Conservation (phyloP, 2,113 vertebrate species). For the Ariopsis seemanni region DNA sequence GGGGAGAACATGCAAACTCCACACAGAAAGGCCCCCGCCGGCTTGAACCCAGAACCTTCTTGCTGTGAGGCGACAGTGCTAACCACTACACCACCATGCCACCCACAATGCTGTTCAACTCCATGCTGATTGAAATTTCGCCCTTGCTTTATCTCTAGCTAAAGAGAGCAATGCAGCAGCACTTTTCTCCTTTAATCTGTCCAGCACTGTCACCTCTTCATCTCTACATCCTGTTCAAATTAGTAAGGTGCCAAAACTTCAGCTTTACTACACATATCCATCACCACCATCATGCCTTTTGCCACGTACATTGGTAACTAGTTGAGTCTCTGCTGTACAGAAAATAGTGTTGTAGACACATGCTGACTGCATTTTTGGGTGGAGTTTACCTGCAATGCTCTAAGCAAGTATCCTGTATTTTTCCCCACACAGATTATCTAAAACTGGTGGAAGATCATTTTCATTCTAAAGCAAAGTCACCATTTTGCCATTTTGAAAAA, state of each 20-base stretch:
- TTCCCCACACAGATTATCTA: not conserved
- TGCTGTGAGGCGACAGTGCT: too few relatives aligned
- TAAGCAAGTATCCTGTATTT: not conserved
- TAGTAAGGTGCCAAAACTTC: not conserved
- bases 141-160: not conserved
- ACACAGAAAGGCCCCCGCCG: too few relatives aligned
- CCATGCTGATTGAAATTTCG: not conserved
- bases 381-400: not conserved
- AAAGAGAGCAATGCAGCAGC: not conserved
- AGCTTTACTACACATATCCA: not conserved
- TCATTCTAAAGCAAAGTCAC: not conserved
- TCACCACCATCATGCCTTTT: not conserved
- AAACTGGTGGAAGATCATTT: not conserved
- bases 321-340: not conserved
- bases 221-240: not conserved
- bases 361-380: not conserved
- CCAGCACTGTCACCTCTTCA: not conserved
- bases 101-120: not conserved
- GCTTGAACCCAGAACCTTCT: too few relatives aligned
- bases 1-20: too few relatives aligned
- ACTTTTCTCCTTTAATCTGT: not conserved
- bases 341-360: too few relatives aligned
- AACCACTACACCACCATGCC: too few relatives aligned
- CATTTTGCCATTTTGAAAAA: not conserved
- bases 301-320: not conserved